Evolutionary conservation across 2,888 invertebrate species (phyloP), one percentile per base, ranked within the genome.

Genomic region (Agrochola lychnidis): DNA sequence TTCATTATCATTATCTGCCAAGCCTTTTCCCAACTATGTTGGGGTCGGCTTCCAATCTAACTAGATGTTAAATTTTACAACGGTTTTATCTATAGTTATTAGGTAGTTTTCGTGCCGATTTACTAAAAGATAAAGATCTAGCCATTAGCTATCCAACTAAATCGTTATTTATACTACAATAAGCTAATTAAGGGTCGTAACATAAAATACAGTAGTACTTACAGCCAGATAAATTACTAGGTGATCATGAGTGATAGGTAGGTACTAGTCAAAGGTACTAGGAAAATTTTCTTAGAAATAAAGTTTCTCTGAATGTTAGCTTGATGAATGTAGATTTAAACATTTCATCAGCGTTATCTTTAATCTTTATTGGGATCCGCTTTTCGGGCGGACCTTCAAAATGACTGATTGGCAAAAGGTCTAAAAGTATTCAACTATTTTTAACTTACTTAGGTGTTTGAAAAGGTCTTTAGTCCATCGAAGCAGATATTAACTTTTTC

Each of bases 341-440:
- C 72, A 73, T 81, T 82, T 73, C 62, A 74, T 81, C 68, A 76
- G 48, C 36, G 78, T 71, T 75, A 78, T 86, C 84, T 74, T 48
- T 70, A 78, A 85, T 81, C 78, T 78, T 56, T 70, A 76, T 76
- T 73, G 72, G 45, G 42, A 62, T 63, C 53, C 48, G 75, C 14
- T 62, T 79, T 69, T 66, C 48, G 40, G 25, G 25, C 30, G 51
- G n/a, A 62, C 56, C 70, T 62, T 62, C 42, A 66, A 72, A 84
- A 75, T 80, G 71, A 80, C 69, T 80, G 81, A 82, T 82, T 72
- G 80, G 64, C 30, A 84, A 70, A 77, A 69, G 68, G 67, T 30
- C 78, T 70, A n/a, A 70, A 70, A 61, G 42, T 66, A 63, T 72
- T 67, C 45, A 56, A 78, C 64, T 66, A 69, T 73, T 69, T 71